phyloP scores from a whole-genome alignment of 1,140 invertebrate genomes.

The Saxidomus purpurata region DNA sequence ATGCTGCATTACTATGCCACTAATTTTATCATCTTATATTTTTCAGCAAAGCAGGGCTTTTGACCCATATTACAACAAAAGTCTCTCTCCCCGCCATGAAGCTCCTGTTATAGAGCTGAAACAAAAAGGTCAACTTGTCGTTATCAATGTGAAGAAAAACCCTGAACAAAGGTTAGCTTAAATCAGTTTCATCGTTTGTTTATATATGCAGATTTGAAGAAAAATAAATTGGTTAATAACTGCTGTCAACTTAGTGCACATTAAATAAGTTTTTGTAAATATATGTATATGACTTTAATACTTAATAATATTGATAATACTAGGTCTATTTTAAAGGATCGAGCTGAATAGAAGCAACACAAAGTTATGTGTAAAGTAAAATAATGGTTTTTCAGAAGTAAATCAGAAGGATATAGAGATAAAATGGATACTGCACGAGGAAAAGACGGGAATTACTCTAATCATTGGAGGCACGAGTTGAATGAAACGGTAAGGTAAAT shows the following conservation, averaged over 20 bases:
- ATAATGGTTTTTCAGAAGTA: slow-evolving; percentile 22
- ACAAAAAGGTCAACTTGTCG: slow-evolving; percentile 48
- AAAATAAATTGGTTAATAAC: no score
- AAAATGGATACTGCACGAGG: background rate
- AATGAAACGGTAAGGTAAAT: slow-evolving; percentile 22
- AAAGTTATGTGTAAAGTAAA: no score
- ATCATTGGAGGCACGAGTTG: slow-evolving; percentile 4
- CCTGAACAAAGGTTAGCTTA: background rate
- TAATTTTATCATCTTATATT: no score
- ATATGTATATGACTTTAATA: no score
- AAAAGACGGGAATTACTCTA: slow-evolving; percentile 21
- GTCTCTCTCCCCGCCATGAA: slow-evolving; percentile 35
- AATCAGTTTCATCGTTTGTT: background rate
- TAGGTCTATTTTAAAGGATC: no score
- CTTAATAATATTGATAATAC: no score
- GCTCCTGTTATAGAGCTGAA: slow-evolving; percentile 45
- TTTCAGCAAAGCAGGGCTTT: slow-evolving; percentile 62
- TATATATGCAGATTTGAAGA: no score
- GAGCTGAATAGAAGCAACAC: no score
- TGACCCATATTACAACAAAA: slow-evolving; percentile 49
- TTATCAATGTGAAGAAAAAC: slow-evolving; percentile 62
- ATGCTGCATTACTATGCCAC: no score
- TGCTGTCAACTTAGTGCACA: no score
- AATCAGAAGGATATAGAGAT: slow-evolving; percentile 25
- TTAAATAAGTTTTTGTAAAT: no score